Conservation (phyloP, 2,113 vertebrate species). For the Cyrtonyx montezumae region DNA sequence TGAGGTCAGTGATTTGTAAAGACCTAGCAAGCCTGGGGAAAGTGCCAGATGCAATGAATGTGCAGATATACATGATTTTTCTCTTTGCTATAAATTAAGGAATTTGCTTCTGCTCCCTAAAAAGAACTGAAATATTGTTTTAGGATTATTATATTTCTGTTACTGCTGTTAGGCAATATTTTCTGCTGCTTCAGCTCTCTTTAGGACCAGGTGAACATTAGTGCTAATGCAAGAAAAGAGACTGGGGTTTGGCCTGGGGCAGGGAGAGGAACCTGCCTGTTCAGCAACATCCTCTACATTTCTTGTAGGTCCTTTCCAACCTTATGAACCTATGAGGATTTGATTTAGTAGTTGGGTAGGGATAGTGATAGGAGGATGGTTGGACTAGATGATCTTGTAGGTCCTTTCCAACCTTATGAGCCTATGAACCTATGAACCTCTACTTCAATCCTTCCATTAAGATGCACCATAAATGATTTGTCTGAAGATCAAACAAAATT, state of each 20-base stretch:
- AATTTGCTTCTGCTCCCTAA: background rate
- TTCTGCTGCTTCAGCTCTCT: conserved; percentile 1
- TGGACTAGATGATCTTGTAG: too few relatives aligned
- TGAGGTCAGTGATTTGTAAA: background rate
- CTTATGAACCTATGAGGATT: too few relatives aligned
- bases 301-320: too few relatives aligned
- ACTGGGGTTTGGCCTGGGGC: background rate
- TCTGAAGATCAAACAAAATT: background rate
- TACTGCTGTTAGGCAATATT: background rate
- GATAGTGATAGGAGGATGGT: too few relatives aligned
- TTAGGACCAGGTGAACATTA: background rate
- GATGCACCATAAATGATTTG: background rate
- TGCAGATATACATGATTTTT: background rate
- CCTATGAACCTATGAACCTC: too few relatives aligned
- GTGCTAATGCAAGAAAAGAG: background rate
- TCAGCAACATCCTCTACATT: background rate
- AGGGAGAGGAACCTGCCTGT: background rate
- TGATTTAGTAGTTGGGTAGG: too few relatives aligned
- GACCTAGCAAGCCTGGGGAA: background rate
- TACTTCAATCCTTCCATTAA: background rate
- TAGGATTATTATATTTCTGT: background rate
- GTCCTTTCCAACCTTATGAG: too few relatives aligned
- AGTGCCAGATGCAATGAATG: background rate
- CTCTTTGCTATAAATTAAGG: background rate
- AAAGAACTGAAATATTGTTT: background rate